These are phyloP conservation scores for Nebria brevicollis DNA, from an alignment of 2,888 invertebrate genomes.

Conservation along the genomic window DNA sequence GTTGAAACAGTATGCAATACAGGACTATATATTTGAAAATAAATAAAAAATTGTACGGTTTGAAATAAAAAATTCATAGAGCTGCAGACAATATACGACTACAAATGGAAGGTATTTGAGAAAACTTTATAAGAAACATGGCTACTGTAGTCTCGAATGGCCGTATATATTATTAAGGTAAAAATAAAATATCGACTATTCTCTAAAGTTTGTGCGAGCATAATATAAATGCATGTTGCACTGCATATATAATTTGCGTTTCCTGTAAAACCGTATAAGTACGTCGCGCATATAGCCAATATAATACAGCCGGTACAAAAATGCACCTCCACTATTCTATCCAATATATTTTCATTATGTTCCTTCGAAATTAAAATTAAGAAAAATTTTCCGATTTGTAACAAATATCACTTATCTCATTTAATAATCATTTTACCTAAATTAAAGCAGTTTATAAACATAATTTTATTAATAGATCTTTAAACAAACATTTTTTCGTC, in stretches of 20 bases:
- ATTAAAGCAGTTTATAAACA: too few species aligned
- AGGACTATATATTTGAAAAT: constrained; percentile 21
- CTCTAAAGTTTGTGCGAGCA: constrained; percentile 9
- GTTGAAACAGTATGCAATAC: neutral
- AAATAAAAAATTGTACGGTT: constrained; percentile 27
- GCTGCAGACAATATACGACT: constrained; percentile 41
- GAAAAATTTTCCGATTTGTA: too few species aligned
- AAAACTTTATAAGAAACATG: constrained; percentile 23
- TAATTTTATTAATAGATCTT: too few species aligned
- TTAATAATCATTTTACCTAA: too few species aligned
- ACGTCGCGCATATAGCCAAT: too few species aligned
- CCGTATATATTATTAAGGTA: constrained; percentile 39
- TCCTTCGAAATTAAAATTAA: too few species aligned
- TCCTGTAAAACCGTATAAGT: neutral
- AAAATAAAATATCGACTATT: constrained; percentile 38
- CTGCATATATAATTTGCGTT: constrained; percentile 37
- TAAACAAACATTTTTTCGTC: too few species aligned
- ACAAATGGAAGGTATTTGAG: constrained; percentile 39
- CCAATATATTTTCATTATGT: too few species aligned
- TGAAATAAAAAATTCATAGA: constrained; percentile 35
- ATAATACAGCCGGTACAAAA: too few species aligned
- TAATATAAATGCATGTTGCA: constrained; percentile 22
- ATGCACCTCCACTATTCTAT: too few species aligned
- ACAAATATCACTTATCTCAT: too few species aligned
- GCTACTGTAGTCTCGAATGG: constrained; percentile 31